Conservation (phyloP, 1,140 invertebrate genomes). For the Patella vulgata region DNA sequence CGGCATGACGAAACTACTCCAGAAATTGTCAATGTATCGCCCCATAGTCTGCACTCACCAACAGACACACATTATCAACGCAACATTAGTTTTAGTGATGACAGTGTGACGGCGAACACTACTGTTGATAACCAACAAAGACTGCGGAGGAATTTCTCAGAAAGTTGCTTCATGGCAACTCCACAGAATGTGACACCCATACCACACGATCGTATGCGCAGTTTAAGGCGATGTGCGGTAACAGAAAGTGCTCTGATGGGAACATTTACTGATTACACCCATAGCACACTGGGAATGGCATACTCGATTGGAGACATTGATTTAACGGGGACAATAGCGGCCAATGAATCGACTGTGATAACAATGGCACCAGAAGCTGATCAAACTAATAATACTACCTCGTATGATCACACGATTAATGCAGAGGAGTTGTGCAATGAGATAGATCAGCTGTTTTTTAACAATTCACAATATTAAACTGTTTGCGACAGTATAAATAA, state of each 20-base stretch:
- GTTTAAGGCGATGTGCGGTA: conserved; percentile 12
- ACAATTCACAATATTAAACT: no score
- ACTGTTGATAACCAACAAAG: conserved; percentile 38
- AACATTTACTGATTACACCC: conserved; percentile 32
- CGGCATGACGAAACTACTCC: not conserved
- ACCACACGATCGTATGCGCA: conserved; percentile 6
- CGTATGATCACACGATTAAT: conserved; percentile 59
- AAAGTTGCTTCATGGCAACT: conserved; percentile 2
- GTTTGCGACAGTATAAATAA: no score
- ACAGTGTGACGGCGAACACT: conserved; percentile 59
- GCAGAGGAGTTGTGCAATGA: conserved; percentile 59
- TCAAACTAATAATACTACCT: conserved; percentile 51
- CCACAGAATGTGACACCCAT: conserved; percentile 19
- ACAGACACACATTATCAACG: conserved; percentile 29
- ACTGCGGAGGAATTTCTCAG: conserved; percentile 8
- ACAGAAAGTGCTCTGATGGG: conserved; percentile 6
- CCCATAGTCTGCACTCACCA: not conserved
- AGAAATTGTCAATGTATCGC: conserved; percentile 1
- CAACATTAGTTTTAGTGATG: conserved; percentile 62
- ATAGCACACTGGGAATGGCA: conserved; percentile 39
- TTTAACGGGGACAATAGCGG: conserved; percentile 33
- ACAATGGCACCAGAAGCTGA: conserved; percentile 40
- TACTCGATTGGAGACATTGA: conserved; percentile 57
- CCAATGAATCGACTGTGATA: conserved; percentile 5
- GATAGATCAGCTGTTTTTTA: conserved; percentile 29